phyloP scores from a whole-genome alignment of 2,888 invertebrate species.

The Machimus rusticus region DNA sequence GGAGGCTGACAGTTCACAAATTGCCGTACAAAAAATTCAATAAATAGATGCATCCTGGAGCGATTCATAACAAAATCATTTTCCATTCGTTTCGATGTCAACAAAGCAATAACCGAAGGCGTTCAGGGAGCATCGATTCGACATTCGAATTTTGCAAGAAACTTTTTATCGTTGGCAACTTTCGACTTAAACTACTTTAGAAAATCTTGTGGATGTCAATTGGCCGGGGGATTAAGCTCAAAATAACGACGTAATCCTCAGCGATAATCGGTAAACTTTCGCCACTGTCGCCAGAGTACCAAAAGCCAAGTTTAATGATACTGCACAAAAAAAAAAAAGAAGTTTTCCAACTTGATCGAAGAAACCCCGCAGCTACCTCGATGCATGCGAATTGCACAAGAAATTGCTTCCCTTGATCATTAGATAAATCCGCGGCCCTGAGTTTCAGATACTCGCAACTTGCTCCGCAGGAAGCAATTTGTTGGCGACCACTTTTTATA shows the following conservation, averaged over 20 bases:
- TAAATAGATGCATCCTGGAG: not conserved
- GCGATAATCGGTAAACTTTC: conserved; percentile 18
- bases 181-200: conserved; percentile 20
- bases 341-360: conserved; percentile 14
- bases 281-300: not conserved
- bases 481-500: conserved; percentile 2
- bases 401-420: conserved; percentile 1
- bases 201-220: conserved; percentile 1
- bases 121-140: not conserved
- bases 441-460: not conserved
- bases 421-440: conserved; percentile 1
- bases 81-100: not conserved
- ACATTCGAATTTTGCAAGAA: not conserved
- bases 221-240: not conserved
- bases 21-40: not conserved
- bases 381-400: not conserved
- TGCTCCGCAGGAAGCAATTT: conserved; percentile 14
- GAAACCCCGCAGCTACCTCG: not conserved
- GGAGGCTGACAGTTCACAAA: not conserved
- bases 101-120: conserved; percentile 7
- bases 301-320: conserved; percentile 22
- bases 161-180: conserved; percentile 17
- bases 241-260: conserved; percentile 1
- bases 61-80: not conserved
- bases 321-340: conserved; percentile 1